These are phyloP conservation scores for Parapristionchus giblindavisi DNA, from an alignment of 2,888 invertebrate species.

Conservation along the genomic window DNA sequence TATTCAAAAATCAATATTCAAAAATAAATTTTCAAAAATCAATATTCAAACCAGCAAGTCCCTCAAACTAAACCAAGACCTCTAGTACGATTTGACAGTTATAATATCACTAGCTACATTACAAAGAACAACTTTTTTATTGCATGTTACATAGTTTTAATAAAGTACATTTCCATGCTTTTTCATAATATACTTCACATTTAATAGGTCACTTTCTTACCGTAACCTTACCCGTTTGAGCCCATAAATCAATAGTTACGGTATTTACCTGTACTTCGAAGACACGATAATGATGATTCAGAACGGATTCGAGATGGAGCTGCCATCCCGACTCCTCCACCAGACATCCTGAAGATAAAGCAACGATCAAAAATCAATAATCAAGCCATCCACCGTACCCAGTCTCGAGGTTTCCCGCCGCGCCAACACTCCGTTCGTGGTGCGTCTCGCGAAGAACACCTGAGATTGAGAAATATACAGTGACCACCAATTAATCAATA, in stretches of 20 bases:
- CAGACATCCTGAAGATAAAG: constrained; percentile 2
- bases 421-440: constrained; percentile 35
- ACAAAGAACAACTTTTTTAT: too few relatives aligned
- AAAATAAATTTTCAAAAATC: too few relatives aligned
- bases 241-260: too few relatives aligned
- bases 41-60: too few relatives aligned
- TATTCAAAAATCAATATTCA: too few relatives aligned
- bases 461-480: not conserved
- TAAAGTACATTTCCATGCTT: too few relatives aligned
- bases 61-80: too few relatives aligned
- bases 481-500: not conserved
- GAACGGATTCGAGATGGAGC: constrained; percentile 42
- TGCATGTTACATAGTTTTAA: too few relatives aligned
- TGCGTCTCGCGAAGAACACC: constrained; percentile 42
- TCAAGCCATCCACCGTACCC: not conserved
- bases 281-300: constrained; percentile 50
- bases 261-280: constrained; percentile 32
- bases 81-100: too few relatives aligned
- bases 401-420: constrained; percentile 15
- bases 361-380: not conserved
- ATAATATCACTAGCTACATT: too few relatives aligned
- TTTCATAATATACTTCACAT: too few relatives aligned
- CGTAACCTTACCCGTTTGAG: not conserved
- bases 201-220: not conserved
- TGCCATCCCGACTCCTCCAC: constrained; percentile 39